Conservation (phyloP, 2,113 vertebrate genomes). For the Indri indri region DNA sequence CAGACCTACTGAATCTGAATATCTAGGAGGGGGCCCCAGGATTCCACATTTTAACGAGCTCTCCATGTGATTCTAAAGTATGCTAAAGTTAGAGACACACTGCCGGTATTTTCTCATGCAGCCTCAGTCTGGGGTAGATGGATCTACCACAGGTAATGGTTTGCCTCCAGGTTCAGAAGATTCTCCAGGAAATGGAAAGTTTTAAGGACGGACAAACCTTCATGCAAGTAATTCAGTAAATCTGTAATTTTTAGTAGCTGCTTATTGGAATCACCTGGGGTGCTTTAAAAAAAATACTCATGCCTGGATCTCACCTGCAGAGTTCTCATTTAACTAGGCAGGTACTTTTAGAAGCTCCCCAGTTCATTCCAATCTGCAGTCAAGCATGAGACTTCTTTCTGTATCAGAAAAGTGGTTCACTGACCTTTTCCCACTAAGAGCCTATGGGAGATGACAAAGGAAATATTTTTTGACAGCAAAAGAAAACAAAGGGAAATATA, state of each 20-base stretch:
- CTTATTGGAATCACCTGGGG: neutral
- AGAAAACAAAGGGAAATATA: neutral
- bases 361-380: neutral
- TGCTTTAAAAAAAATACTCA: neutral
- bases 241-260: neutral
- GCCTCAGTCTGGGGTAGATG: neutral
- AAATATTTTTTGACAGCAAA: slow-evolving; percentile 11
- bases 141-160: neutral
- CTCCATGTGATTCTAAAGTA: neutral
- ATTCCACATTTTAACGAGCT: neutral
- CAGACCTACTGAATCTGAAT: neutral
- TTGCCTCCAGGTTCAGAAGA: neutral
- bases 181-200: neutral
- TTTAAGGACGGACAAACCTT: neutral
- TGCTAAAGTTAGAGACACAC: neutral
- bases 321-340: neutral
- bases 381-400: neutral
- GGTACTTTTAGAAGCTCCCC: neutral
- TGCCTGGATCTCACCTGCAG: neutral
- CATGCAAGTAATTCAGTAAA: neutral
- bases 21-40: neutral
- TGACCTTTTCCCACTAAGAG: neutral
- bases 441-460: neutral
- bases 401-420: neutral
- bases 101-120: neutral